These are phyloP conservation scores for Channa argus DNA, from an alignment of 2,113 vertebrate genomes.

Conservation along the genomic window DNA sequence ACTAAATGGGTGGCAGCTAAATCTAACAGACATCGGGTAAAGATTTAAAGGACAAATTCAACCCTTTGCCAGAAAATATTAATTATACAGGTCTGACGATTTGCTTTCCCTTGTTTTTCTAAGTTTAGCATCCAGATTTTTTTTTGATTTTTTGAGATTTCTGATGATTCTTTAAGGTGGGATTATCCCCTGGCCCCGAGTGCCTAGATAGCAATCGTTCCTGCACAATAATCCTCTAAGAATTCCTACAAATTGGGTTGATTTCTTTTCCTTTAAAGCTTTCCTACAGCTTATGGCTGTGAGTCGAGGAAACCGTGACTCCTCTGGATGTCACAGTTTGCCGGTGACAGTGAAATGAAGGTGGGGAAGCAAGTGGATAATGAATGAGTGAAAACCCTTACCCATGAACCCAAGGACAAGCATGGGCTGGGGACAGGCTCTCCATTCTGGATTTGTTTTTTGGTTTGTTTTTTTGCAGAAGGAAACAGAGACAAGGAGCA, in stretches of 20 bases:
- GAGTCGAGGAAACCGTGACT: slow-evolving; percentile 6
- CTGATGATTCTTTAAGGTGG: slow-evolving; percentile 2
- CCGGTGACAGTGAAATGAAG: slow-evolving; percentile 22
- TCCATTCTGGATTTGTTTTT: slow-evolving; percentile 73
- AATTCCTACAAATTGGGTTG: slow-evolving; percentile 38
- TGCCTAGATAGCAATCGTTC: not conserved
- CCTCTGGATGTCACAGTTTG: not conserved
- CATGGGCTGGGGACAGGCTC: slow-evolving; percentile 82
- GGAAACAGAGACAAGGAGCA: slow-evolving; percentile 60
- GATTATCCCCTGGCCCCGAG: slow-evolving; percentile 4
- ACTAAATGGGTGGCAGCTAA: slow-evolving; percentile 2
- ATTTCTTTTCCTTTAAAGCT: slow-evolving; percentile 62
- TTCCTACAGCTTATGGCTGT: slow-evolving; percentile 22
- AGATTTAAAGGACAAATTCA: slow-evolving; percentile 64
- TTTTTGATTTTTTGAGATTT: not conserved
- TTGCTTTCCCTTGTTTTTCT: not conserved
- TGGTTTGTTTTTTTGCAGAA: slow-evolving; percentile 33
- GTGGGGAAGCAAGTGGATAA: not conserved
- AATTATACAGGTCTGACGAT: slow-evolving; percentile 7
- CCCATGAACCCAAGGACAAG: slow-evolving; percentile 86
- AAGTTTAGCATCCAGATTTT: not conserved
- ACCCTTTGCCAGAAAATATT: slow-evolving; percentile 26
- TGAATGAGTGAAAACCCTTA: slow-evolving; percentile 77
- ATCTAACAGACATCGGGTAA: slow-evolving; percentile 33
- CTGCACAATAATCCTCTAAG: slow-evolving; percentile 9